Conservation (phyloP, 2,797 vertebrate species). For the Crocodylus rhombifer region DNA sequence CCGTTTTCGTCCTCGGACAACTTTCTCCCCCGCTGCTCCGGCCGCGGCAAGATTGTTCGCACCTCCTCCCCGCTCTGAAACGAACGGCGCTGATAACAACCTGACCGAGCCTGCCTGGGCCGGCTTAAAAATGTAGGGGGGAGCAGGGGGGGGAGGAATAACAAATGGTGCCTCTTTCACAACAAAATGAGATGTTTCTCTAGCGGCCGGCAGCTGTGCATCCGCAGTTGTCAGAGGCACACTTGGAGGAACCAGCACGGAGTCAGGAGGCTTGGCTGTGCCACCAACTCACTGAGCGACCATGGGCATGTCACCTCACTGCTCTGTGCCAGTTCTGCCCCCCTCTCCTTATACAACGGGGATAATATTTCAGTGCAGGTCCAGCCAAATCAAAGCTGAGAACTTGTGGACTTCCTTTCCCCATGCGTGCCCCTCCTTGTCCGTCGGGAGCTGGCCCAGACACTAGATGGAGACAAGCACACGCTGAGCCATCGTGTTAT, state of each 20-base stretch:
- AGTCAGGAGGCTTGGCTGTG: not conserved
- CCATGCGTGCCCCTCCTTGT: too few species aligned
- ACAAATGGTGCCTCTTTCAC: not conserved
- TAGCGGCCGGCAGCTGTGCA: not conserved
- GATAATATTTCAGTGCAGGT: too few species aligned
- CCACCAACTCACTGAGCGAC: not conserved
- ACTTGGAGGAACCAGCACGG: not conserved
- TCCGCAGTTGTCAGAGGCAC: not conserved
- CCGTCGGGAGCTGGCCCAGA: not conserved
- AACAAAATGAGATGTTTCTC: not conserved
- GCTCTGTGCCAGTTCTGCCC: not conserved
- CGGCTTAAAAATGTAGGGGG: not conserved
- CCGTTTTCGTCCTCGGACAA: not conserved
- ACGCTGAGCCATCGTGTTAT: fast-evolving
- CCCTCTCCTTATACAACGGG: not conserved
- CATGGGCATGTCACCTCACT: not conserved
- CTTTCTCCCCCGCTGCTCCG: not conserved
- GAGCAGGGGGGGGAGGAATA: not conserved
- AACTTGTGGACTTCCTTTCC: too few species aligned
- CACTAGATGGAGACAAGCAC: not conserved
- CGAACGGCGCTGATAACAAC: not conserved
- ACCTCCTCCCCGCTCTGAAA: not conserved
- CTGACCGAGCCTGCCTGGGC: not conserved
- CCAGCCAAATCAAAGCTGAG: too few species aligned
- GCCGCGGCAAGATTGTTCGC: fast-evolving